A percentile compares a stretch with the other conserved stretches of the same genome.
Evolutionary conservation across 2,888 invertebrate genomes (phyloP).

Genomic region (Drosophila emarginata): DNA sequence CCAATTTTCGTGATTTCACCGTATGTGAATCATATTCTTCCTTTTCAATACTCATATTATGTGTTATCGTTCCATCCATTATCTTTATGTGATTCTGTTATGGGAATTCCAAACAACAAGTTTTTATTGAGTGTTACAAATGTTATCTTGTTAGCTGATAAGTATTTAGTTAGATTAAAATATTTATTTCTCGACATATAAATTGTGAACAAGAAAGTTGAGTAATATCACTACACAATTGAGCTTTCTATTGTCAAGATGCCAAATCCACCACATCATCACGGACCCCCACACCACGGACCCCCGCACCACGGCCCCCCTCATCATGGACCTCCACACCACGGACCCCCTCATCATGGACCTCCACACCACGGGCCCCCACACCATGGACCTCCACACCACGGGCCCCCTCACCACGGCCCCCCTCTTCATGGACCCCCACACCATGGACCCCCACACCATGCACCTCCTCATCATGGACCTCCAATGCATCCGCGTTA

Average conservation of each 20-base stretch:
- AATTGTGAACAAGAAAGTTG: conserved; percentile 7
- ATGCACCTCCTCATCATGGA: too few species aligned
- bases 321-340: too few species aligned
- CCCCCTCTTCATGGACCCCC: too few species aligned
- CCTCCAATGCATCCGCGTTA: too few species aligned
- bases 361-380: too few species aligned
- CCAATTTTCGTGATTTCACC: neutral
- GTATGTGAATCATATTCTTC: neutral
- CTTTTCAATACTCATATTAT: neutral
- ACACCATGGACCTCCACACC: too few species aligned
- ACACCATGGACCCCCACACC: too few species aligned
- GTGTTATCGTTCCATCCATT: neutral
- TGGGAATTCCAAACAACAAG: conserved; percentile 25
- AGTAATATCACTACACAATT: conserved; percentile 22
- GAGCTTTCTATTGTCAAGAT: conserved; percentile 22
- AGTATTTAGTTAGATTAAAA: conserved; percentile 19
- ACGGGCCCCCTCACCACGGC: too few species aligned
- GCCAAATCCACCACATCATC: conserved; percentile 22
- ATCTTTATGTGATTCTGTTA: conserved; percentile 30
- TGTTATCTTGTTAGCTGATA: conserved; percentile 24
- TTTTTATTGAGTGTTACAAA: conserved; percentile 6
- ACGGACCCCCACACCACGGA: too few species aligned
- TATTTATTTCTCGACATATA: conserved; percentile 20
- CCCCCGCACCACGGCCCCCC: too few species aligned
- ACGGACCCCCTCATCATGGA: too few species aligned